Conservation (phyloP, 2,888 invertebrate genomes). For the Cantharis rufa region DNA sequence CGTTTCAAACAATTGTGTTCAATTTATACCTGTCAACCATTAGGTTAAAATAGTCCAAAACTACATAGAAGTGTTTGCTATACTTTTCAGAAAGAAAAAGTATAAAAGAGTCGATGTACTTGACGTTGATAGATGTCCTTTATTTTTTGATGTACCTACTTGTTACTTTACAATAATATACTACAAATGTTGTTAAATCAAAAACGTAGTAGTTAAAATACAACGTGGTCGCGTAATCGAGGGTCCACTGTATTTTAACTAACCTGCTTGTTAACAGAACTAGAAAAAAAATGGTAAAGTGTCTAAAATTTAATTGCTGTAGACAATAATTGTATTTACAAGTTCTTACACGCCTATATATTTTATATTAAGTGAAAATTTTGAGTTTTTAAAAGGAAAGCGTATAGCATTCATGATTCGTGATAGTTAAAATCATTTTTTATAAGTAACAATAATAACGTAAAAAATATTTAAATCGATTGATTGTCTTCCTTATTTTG, state of each 20-base stretch:
- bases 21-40: not conserved
- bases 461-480: constrained; percentile 1
- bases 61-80: not conserved
- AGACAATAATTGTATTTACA: constrained; percentile 1
- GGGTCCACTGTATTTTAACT: not conserved
- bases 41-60: not conserved
- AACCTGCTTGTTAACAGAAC: not conserved
- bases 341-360: not conserved
- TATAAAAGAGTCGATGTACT: not conserved
- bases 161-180: not conserved
- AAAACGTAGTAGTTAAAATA: not conserved
- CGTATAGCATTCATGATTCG: not conserved
- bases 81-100: not conserved
- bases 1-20: constrained; percentile 1
- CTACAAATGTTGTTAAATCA: not conserved
- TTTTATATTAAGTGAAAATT: not conserved
- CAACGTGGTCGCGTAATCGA: not conserved
- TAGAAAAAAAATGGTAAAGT: not conserved
- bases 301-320: constrained; percentile 1
- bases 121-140: not conserved
- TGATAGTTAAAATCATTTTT: not conserved
- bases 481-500: not conserved
- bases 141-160: not conserved
- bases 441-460: not conserved
- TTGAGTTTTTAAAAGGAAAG: not conserved